A percentile compares a stretch with the other conserved stretches of the same genome.
Evolutionary conservation across 92 coral and sea anemone species (phyloP).

Genomic region (Parazoanthus darwini): DNA sequence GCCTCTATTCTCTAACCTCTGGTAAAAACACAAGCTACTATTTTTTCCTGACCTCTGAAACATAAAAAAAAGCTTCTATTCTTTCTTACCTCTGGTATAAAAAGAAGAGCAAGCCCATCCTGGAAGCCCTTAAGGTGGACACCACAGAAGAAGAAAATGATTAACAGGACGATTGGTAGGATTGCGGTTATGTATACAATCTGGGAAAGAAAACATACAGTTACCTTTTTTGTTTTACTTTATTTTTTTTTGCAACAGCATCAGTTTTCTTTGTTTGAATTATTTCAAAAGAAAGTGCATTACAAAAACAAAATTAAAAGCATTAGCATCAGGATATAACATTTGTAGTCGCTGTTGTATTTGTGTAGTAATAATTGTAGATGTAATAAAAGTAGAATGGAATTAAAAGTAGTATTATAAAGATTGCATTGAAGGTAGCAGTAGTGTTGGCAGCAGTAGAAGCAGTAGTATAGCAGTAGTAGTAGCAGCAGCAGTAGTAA

Average conservation of each 20-base stretch:
- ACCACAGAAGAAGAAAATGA: conserved; percentile 98
- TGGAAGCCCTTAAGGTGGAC: conserved; percentile 98
- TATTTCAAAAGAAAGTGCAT: not conserved
- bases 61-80: no score
- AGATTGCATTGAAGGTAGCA: not conserved
- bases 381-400: not conserved
- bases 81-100: conserved; percentile 89
- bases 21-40: no score
- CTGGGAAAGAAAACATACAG: conserved; percentile 47
- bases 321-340: not conserved
- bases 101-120: conserved; percentile 91
- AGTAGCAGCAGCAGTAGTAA: not conserved
- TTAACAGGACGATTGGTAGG: conserved; percentile 83
- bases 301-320: not conserved
- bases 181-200: conserved; percentile 96
- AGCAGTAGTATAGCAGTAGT: not conserved
- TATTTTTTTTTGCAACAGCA: not conserved
- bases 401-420: no score
- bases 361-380: not conserved
- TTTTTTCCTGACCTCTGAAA: no score
- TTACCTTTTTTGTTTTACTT: not conserved
- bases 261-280: not conserved
- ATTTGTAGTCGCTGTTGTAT: not conserved
- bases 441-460: not conserved
- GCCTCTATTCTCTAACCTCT: no score